Evolutionary conservation across 1,140 invertebrate genomes (phyloP).

Genomic region (Hylaeus volcanicus): DNA sequence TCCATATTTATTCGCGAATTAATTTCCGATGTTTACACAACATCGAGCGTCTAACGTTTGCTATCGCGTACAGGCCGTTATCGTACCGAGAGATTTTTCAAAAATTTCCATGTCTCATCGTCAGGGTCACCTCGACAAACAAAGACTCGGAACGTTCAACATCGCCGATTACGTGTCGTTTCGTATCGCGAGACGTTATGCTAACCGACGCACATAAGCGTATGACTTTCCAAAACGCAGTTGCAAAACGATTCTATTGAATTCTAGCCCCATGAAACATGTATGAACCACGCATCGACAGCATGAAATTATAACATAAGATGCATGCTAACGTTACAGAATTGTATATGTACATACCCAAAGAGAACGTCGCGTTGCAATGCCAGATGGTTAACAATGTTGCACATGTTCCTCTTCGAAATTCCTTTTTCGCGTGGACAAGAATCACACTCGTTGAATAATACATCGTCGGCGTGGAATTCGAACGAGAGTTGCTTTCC

Average conservation of each 20-base stretch:
- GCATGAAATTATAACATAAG: slow-evolving; percentile 23
- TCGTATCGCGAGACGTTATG: background rate
- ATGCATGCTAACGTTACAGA: slow-evolving; percentile 17
- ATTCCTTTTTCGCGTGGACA: slow-evolving; percentile 21
- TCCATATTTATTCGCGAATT: no score
- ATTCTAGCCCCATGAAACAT: slow-evolving; percentile 38
- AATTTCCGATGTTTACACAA: background rate
- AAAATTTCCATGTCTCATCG: background rate
- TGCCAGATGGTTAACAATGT: slow-evolving; percentile 2
- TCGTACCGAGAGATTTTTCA: no score
- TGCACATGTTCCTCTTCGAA: slow-evolving; percentile 13
- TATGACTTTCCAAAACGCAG: slow-evolving; percentile 11
- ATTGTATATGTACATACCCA: slow-evolving; percentile 19
- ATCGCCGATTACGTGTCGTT: background rate
- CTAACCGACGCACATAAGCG: background rate
- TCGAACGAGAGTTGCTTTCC: background rate
- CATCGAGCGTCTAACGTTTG: background rate
- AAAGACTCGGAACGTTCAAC: background rate
- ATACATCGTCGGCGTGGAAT: slow-evolving; percentile 21
- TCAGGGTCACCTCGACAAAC: background rate
- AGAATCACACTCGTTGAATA: slow-evolving; percentile 34
- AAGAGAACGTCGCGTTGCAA: background rate
- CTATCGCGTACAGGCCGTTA: no score
- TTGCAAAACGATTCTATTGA: slow-evolving; percentile 34
- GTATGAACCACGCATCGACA: slow-evolving; percentile 33